Evolutionary conservation across 2,888 invertebrate genomes (phyloP).

Genomic region (Tricholauxania praeusta): DNA sequence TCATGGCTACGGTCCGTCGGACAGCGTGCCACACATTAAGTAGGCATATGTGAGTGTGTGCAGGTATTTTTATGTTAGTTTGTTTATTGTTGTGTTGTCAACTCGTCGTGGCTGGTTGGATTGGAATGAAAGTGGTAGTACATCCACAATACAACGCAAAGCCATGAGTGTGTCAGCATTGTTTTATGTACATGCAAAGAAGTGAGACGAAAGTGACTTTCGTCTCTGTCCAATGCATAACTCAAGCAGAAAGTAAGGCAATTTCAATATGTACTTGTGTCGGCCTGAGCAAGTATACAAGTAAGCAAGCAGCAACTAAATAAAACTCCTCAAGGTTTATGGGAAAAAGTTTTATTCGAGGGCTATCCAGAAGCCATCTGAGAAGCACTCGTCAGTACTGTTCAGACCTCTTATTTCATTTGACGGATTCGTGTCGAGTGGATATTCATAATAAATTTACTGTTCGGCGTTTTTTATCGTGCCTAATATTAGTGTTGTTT

Average conservation of each 20-base stretch:
- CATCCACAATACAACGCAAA: background rate
- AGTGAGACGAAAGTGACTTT: slow-evolving; percentile 11
- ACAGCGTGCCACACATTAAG: background rate
- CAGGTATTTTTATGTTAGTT: slow-evolving; percentile 27
- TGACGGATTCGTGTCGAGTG: slow-evolving; percentile 70
- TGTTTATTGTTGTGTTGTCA: slow-evolving; percentile 36
- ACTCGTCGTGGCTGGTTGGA: slow-evolving; percentile 35
- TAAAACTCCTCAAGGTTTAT: slow-evolving; percentile 60
- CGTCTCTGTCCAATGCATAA: slow-evolving; percentile 23
- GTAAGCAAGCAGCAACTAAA: slow-evolving; percentile 43
- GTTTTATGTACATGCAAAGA: background rate
- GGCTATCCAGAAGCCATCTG: slow-evolving; percentile 70
- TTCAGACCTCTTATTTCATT: slow-evolving; percentile 70
- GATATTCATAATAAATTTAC: slow-evolving; percentile 69
- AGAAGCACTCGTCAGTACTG: slow-evolving; percentile 70
- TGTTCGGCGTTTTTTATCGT: slow-evolving; percentile 64
- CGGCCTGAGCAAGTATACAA: slow-evolving; percentile 39
- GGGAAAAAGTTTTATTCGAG: slow-evolving; percentile 68
- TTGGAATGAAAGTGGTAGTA: slow-evolving; percentile 23
- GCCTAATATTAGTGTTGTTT: slow-evolving; percentile 59
- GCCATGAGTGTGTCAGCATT: slow-evolving; percentile 1
- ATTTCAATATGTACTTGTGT: slow-evolving; percentile 37
- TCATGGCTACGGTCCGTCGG: slow-evolving; percentile 6
- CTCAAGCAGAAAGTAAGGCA: slow-evolving; percentile 38
- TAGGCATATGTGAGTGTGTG: background rate